Evolutionary conservation across 2,888 invertebrate species (phyloP).

Genomic region (Caenorhabditis sp.): DNA sequence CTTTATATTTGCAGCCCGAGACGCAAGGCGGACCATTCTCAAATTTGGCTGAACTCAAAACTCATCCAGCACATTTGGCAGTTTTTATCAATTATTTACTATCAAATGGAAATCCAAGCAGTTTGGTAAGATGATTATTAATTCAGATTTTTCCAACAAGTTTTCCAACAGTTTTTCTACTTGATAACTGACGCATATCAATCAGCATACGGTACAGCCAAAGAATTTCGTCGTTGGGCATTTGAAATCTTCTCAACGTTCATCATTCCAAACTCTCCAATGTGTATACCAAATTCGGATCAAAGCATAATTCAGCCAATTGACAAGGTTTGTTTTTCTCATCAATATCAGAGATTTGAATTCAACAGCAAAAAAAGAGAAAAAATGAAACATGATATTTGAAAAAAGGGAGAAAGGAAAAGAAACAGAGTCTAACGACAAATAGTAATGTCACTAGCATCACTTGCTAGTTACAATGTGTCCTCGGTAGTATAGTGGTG

Average conservation of each 20-base stretch:
- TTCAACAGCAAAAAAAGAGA: not conserved
- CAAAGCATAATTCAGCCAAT: slow-evolving; percentile 66
- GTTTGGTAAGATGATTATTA: slow-evolving; percentile 75
- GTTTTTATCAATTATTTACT: slow-evolving; percentile 91
- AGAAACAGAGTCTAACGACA: too few relatives aligned
- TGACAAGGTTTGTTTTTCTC: slow-evolving; percentile 55
- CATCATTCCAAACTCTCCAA: slow-evolving; percentile 69
- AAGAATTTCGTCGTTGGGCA: slow-evolving; percentile 96
- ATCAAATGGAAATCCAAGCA: slow-evolving; percentile 83
- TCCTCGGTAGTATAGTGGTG: slow-evolving; percentile 68
- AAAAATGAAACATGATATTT: not conserved
- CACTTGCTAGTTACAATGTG: slow-evolving; percentile 10
- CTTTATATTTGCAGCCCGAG: slow-evolving; percentile 76
- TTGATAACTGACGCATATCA: slow-evolving; percentile 90
- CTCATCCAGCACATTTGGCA: slow-evolving; percentile 88
- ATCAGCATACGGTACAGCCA: slow-evolving; percentile 77
- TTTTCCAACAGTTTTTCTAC: slow-evolving; percentile 77
- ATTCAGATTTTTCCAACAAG: not conserved
- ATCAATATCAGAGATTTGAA: too few relatives aligned
- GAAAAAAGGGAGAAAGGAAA: not conserved
- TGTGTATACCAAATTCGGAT: slow-evolving; percentile 63
- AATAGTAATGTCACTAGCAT: not conserved
- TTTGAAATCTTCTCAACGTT: slow-evolving; percentile 78
- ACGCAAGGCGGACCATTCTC: slow-evolving; percentile 86
- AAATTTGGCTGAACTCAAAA: slow-evolving; percentile 82